Conservation (phyloP, 2,888 invertebrate genomes). For the Chirona hameri region DNA sequence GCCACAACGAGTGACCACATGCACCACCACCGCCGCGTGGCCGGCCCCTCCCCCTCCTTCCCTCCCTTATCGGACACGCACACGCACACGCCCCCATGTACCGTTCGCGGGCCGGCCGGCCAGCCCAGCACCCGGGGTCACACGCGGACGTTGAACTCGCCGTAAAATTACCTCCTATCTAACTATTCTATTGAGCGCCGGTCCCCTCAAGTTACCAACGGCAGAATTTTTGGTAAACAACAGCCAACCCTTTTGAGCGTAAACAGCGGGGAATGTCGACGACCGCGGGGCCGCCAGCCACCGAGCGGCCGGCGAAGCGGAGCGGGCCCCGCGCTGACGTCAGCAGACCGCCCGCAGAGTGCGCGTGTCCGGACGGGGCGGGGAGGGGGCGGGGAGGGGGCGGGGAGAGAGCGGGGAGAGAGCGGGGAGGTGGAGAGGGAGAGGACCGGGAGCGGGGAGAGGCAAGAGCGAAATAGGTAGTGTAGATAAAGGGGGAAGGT, state of each 20-base stretch:
- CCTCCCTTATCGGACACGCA: background rate
- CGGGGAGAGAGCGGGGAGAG: background rate
- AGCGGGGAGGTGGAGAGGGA: no score
- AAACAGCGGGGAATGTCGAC: slow-evolving; percentile 9
- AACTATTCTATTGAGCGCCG: slow-evolving; percentile 22
- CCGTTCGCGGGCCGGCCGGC: background rate
- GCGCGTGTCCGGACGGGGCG: background rate
- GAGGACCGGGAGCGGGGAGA: no score
- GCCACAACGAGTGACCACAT: background rate
- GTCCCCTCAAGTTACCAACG: slow-evolving; percentile 26
- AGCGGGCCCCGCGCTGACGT: background rate
- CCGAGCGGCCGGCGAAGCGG: background rate
- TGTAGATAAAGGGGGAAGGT: no score
- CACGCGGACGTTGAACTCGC: slow-evolving; percentile 12
- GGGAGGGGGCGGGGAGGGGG: background rate
- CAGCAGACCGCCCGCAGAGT: background rate
- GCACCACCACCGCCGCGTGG: background rate
- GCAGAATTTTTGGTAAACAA: slow-evolving; percentile 27
- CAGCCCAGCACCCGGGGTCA: background rate
- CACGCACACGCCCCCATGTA: background rate
- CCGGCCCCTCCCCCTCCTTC: background rate
- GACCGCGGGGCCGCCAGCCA: slow-evolving; percentile 5
- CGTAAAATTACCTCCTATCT: slow-evolving; percentile 28
- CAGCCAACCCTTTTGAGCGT: slow-evolving; percentile 23
- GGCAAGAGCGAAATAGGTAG: no score